Conservation (phyloP, 2,888 invertebrate genomes). For the Cheilosia urbana region DNA sequence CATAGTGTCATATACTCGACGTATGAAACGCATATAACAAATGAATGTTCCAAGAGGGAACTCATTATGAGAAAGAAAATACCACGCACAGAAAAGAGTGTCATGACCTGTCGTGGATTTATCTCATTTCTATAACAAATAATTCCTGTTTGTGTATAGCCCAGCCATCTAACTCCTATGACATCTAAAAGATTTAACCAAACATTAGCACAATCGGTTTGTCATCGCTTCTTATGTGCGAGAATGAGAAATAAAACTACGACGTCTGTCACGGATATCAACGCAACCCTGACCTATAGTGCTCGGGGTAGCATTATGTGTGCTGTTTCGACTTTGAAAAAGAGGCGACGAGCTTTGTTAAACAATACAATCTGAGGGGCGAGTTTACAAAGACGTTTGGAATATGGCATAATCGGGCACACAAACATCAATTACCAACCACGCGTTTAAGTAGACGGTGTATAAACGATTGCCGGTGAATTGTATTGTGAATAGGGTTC, state of each 20-base stretch:
- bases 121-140: background rate
- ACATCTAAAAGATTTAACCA: conserved; percentile 14
- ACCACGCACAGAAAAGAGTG: background rate
- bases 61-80: conserved; percentile 2
- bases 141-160: background rate
- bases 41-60: background rate
- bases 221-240: background rate
- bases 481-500: too few species aligned
- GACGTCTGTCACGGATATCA: conserved; percentile 32
- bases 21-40: too few species aligned
- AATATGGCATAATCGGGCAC: background rate
- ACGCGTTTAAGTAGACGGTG: too few species aligned
- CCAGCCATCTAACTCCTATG: background rate
- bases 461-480: too few species aligned
- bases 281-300: conserved; percentile 40
- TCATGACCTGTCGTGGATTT: conserved; percentile 7
- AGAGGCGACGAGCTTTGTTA: background rate
- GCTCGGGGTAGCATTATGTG: conserved; percentile 5
- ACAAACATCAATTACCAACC: background rate
- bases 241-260: conserved; percentile 1
- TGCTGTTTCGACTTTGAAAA: conserved; percentile 11
- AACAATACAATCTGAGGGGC: conserved; percentile 4
- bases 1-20: background rate
- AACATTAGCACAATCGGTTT: conserved; percentile 23
- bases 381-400: conserved; percentile 3